A percentile compares a stretch with the other conserved stretches of the same genome.
phyloP scores from a whole-genome alignment of 2,888 invertebrate species.

The Euspilapteryx auroguttella region DNA sequence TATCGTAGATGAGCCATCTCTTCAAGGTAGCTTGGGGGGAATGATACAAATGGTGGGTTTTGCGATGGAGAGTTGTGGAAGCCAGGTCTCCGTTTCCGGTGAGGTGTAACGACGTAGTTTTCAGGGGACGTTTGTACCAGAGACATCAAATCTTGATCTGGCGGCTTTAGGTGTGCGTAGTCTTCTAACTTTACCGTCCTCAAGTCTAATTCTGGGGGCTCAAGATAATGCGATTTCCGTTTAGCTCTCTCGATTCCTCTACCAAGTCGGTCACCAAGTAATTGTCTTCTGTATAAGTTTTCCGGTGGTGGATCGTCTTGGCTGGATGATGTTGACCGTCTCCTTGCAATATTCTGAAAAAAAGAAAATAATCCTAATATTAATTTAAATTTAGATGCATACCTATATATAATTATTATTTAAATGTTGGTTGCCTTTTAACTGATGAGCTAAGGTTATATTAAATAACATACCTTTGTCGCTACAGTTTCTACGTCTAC shows the following conservation, averaged over 20 bases:
- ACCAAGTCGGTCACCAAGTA: conserved; percentile 63
- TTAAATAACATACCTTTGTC: conserved; percentile 32
- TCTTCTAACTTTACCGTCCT: conserved; percentile 68
- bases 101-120: conserved; percentile 85
- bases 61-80: conserved; percentile 87
- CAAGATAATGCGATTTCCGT: conserved; percentile 65
- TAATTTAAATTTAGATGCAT: neutral
- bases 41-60: conserved; percentile 85
- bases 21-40: conserved; percentile 74
- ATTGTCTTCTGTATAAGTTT: conserved; percentile 61
- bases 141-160: conserved; percentile 70
- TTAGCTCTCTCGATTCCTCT: conserved; percentile 65
- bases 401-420: too few species aligned
- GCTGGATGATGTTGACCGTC: conserved; percentile 53
- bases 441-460: neutral
- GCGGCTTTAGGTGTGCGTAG: conserved; percentile 65
- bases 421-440: too few species aligned
- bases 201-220: conserved; percentile 70
- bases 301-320: conserved; percentile 55
- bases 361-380: conserved; percentile 3
- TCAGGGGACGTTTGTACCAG: conserved; percentile 74
- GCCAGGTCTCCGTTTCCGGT: conserved; percentile 82
- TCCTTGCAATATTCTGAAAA: conserved; percentile 41
- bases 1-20: conserved; percentile 67
- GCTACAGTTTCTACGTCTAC: conserved; percentile 57